Evolutionary conservation across 2,888 invertebrate species (phyloP).

Genomic region (Drosophila heteroneura): DNA sequence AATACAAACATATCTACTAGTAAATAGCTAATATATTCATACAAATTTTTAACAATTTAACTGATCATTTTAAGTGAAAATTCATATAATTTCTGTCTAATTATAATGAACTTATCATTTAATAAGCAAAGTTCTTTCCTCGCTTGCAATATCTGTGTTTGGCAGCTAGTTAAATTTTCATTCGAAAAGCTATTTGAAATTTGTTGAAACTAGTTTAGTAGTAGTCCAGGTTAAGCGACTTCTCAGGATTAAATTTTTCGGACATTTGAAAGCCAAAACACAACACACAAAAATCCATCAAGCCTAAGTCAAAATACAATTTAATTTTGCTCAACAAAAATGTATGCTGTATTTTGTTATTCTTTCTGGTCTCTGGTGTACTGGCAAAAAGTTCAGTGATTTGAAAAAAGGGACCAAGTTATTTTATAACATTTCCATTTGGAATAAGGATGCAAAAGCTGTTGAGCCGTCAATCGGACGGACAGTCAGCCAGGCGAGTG

Average conservation of each 20-base stretch:
- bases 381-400: constrained; percentile 71
- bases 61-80: not conserved
- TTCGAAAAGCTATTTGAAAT: constrained; percentile 5
- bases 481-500: constrained; percentile 36
- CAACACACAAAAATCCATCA: constrained; percentile 28
- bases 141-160: not conserved
- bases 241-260: constrained; percentile 31
- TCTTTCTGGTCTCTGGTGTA: constrained; percentile 8
- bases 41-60: rapidly evolving
- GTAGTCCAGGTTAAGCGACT: constrained; percentile 5
- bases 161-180: constrained; percentile 4
- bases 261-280: constrained; percentile 47
- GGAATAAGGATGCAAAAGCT: constrained; percentile 33
- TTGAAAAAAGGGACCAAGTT: constrained; percentile 78
- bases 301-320: constrained; percentile 72
- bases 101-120: not conserved
- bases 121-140: not conserved
- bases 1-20: not conserved
- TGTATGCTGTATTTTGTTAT: constrained; percentile 39
- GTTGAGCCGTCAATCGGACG: not conserved
- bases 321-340: constrained; percentile 69
- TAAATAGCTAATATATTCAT: not conserved
- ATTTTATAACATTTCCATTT: constrained; percentile 71
- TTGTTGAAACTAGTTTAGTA: constrained; percentile 21
- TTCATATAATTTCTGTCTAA: not conserved